Base-by-base conservation (phyloP, 2,113 vertebrate species). In the Oenanthe oenanthe region DNA sequence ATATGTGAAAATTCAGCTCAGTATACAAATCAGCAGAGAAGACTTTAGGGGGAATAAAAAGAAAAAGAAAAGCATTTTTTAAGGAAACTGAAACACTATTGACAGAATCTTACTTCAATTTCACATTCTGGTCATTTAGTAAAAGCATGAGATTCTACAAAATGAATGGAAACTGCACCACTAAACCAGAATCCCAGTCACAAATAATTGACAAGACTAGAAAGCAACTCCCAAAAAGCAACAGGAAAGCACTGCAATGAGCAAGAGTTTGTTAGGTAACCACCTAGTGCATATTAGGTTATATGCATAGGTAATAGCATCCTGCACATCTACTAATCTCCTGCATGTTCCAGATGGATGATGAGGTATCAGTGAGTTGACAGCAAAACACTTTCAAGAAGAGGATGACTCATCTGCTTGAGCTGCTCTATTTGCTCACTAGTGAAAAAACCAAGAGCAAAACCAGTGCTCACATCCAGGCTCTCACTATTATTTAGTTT, bases 381-480 rank as follows among this genome's bases (percentile, higher is more conserved):
- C 31, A 68, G 22, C n/a, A 71, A 65, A 63, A 70, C 31, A 72
- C 21, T 32, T 79, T 34, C 17, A 48, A 63, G 70, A 62, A 88
- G 50, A 7, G 54, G 12, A 32, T 85, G 40, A 62, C 24, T 62
- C 34, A 67, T 22, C 57, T 48, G 53, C 57, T 12, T 9, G 20
- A 71, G 74, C 16, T 22, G 38, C 31, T 87, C n/a, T 66, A 22
- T 29, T 70, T 40, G 13, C 26, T 68, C 67, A 22, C 36, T 43
- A 68, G 22, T 36, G 58, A 90, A 61, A 85, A 92, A 75, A 16
- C 4, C 66, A 60, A 88, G 25, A 60, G 43, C 43, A 85, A 32
- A 21, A 51, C 2, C 0, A 1, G 21, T 13, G 14, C 8, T 73
- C 51, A 40, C 3, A 2, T 47, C 34, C 34, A 60, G 51, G 24